These are phyloP conservation scores for Rallus limicola DNA, from an alignment of 2,113 vertebrate genomes.

Conservation along the genomic window DNA sequence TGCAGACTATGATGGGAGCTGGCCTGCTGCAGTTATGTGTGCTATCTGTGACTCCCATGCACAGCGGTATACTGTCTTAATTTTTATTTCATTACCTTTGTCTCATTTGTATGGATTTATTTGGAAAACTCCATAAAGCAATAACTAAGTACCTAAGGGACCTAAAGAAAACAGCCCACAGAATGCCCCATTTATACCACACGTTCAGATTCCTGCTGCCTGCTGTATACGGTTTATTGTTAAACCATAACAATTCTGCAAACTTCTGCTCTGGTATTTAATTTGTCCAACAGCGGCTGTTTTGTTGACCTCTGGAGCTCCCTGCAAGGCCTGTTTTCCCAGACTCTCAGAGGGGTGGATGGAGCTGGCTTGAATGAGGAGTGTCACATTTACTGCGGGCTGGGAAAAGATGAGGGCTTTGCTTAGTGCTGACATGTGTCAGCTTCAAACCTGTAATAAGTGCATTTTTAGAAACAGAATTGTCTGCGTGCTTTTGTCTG, in stretches of 20 bases:
- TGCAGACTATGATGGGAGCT: neutral
- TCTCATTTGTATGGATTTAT: neutral
- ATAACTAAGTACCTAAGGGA: neutral
- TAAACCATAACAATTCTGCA: neutral
- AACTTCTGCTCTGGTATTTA: neutral
- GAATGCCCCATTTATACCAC: neutral
- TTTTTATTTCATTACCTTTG: neutral
- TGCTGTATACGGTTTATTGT: neutral
- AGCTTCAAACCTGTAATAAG: constrained; percentile 23
- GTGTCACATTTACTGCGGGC: neutral
- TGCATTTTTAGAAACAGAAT: neutral
- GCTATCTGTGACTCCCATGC: neutral
- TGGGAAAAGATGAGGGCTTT: neutral
- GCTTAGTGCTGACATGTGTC: neutral
- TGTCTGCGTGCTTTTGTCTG: neutral
- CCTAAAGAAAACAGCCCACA: neutral
- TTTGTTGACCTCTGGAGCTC: constrained; percentile 13
- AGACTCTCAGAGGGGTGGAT: neutral
- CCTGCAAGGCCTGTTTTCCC: constrained; percentile 33
- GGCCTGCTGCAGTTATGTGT: neutral
- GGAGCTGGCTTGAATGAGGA: neutral
- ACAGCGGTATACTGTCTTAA: neutral
- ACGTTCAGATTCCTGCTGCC: neutral
- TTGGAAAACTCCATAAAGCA: neutral
- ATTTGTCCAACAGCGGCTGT: neutral